Evolutionary conservation across 2,888 invertebrate genomes (phyloP).

Genomic region (Diaprepes abbreviatus): DNA sequence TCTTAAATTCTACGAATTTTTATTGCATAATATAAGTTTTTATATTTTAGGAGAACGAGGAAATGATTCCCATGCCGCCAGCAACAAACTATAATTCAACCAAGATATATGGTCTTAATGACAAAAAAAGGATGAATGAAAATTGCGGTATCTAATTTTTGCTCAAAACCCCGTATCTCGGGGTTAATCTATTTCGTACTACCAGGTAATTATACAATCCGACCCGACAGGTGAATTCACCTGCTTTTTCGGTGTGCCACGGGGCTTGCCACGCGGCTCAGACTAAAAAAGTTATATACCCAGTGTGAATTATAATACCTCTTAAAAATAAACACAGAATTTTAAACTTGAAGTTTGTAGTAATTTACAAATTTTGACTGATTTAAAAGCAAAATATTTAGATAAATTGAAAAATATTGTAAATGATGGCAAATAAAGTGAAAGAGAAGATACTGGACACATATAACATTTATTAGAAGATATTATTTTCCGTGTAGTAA

Average conservation of each 20-base stretch:
- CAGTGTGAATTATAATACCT: neutral
- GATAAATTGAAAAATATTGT: too few species aligned
- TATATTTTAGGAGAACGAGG: neutral
- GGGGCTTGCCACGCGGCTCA: slow-evolving; percentile 5
- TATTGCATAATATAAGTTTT: too few species aligned
- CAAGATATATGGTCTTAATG: slow-evolving; percentile 18
- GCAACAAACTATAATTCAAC: neutral
- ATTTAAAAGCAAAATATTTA: too few species aligned
- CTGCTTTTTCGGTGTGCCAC: slow-evolving; percentile 19
- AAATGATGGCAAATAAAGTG: too few species aligned
- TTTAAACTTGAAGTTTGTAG: too few species aligned
- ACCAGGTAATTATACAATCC: slow-evolving; percentile 30
- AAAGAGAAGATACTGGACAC: too few species aligned
- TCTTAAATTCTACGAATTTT: too few species aligned
- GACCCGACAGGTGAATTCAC: slow-evolving; percentile 21
- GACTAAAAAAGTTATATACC: neutral
- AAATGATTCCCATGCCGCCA: neutral
- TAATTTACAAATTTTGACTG: too few species aligned
- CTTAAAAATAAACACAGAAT: neutral
- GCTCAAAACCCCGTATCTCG: slow-evolving; percentile 5
- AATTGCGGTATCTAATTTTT: slow-evolving; percentile 23
- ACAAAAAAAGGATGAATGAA: slow-evolving; percentile 29
- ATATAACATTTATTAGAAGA: too few species aligned
- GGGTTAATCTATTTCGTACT: slow-evolving; percentile 34
- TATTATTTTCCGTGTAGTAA: too few species aligned